Base-by-base conservation (phyloP, 2,888 invertebrate genomes). In the Lasioglossum lativentre region DNA sequence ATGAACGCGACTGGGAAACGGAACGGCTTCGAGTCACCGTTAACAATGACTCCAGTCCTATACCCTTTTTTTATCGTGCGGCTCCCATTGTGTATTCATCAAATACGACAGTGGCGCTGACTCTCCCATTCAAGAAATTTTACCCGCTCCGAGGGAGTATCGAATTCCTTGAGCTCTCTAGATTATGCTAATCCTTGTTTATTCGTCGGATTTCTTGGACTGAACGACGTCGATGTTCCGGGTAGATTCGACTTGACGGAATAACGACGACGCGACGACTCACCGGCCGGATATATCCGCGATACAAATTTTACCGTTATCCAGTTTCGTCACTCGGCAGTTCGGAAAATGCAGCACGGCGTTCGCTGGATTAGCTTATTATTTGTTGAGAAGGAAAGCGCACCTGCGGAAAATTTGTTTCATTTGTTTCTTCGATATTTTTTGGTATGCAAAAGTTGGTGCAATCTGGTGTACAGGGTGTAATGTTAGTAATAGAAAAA, bases 1-100 rank as follows among this genome's bases (percentile, higher is more conserved):
- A 78, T 73, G 82, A 82, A 82, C 71, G 79, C 59, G 59, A 71
- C 45, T 52, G 68, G 68, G 66, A 66, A 42, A 1, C 56, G 45
- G 59, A 42, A 1, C 56, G 45, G 59, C 56, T 27, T 38, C 19
- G 63, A 81, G 63, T 45, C 40, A 34, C 56, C 75, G 40, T 70
- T 27, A 40, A 78, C 80, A 59, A 78, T 66, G 68, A 86, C 34
- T 75, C 59, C 42, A 71, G 42, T 30, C 27, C 27, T 52, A 78
- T 78, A 52, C 45, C 66, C 27, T 4, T 76, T 76, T 70, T 78
- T 52, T 71, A 71, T 23, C 70, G 30, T 38, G 34, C 6, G 52
- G 68, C n/a, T 14, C 23, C 52, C 52, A 78, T 78, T 71, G 68
- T 78, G 70, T 70, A 52, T 23, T 76, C 77, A 19, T 70, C 77